Evolutionary conservation across 2,113 vertebrate species (phyloP).

Genomic region (Phocoena phocoena): DNA sequence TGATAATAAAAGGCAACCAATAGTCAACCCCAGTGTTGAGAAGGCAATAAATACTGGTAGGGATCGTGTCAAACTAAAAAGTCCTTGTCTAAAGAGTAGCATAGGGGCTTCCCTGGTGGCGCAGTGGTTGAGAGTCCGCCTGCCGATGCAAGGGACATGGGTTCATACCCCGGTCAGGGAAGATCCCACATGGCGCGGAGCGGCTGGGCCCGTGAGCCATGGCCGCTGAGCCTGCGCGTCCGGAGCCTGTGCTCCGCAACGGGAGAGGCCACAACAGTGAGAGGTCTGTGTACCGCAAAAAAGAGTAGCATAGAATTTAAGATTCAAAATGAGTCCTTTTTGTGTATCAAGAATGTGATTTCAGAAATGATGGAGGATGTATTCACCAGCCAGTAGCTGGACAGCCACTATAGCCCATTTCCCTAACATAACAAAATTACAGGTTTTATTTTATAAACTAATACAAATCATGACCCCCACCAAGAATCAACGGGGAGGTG

Average conservation of each 20-base stretch:
- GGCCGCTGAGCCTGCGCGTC: too few species aligned
- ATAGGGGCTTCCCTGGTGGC: neutral
- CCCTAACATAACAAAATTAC: neutral
- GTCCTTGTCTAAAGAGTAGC: neutral
- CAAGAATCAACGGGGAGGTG: neutral
- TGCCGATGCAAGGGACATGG: too few species aligned
- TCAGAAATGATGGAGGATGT: neutral
- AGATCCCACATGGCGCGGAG: too few species aligned
- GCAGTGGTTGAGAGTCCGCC: too few species aligned
- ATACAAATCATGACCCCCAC: neutral
- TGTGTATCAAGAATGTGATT: neutral
- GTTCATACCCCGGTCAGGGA: too few species aligned
- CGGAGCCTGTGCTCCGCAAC: too few species aligned
- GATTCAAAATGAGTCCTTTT: neutral
- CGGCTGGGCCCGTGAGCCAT: too few species aligned
- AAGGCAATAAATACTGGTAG: neutral
- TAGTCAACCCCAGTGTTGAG: neutral
- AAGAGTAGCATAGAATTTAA: neutral
- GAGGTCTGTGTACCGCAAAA: neutral
- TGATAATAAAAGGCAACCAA: neutral
- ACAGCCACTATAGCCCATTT: neutral
- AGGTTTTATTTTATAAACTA: neutral
- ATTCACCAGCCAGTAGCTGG: neutral
- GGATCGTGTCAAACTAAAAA: neutral
- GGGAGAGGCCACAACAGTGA: too few species aligned